Conservation (phyloP, 1,140 invertebrate species). For the Propsilocerus akamusi region DNA sequence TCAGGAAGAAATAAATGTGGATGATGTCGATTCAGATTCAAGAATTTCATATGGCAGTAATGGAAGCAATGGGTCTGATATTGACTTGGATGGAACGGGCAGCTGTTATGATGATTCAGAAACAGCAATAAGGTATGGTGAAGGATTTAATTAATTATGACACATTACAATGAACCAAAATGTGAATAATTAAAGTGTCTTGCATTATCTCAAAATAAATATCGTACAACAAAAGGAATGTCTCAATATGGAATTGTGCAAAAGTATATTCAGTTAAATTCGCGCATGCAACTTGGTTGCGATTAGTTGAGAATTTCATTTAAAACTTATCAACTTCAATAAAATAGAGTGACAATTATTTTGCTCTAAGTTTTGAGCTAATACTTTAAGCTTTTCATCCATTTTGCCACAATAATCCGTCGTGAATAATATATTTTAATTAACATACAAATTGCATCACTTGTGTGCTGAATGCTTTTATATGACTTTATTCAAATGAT, state of each 20-base stretch:
- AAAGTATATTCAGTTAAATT: too few species aligned
- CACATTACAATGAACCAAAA: slow-evolving; percentile 7
- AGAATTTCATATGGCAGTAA: slow-evolving; percentile 32
- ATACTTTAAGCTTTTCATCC: too few species aligned
- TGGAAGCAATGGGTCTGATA: slow-evolving; percentile 25
- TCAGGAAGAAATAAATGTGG: slow-evolving; percentile 36
- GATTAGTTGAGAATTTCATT: too few species aligned
- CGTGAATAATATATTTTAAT: slow-evolving; percentile 4
- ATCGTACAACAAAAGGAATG: too few species aligned
- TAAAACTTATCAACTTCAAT: too few species aligned
- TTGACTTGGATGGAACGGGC: slow-evolving; percentile 23
- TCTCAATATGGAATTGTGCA: too few species aligned
- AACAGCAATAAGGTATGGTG: slow-evolving; percentile 20
- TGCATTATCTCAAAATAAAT: too few species aligned
- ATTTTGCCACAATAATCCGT: too few species aligned
- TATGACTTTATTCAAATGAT: not conserved
- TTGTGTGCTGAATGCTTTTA: not conserved
- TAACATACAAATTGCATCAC: slow-evolving; percentile 1
- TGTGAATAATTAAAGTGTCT: slow-evolving; percentile 8
- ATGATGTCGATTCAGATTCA: slow-evolving; percentile 32
- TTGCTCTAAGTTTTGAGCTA: too few species aligned
- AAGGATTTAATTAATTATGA: slow-evolving; percentile 14
- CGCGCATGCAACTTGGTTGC: too few species aligned
- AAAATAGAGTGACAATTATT: too few species aligned
- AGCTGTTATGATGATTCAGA: slow-evolving; percentile 24